Evolutionary conservation across 2,797 vertebrate genomes (phyloP), one percentile per base, ranked within the genome.

Genomic region (Apogon hyalosoma): DNA sequence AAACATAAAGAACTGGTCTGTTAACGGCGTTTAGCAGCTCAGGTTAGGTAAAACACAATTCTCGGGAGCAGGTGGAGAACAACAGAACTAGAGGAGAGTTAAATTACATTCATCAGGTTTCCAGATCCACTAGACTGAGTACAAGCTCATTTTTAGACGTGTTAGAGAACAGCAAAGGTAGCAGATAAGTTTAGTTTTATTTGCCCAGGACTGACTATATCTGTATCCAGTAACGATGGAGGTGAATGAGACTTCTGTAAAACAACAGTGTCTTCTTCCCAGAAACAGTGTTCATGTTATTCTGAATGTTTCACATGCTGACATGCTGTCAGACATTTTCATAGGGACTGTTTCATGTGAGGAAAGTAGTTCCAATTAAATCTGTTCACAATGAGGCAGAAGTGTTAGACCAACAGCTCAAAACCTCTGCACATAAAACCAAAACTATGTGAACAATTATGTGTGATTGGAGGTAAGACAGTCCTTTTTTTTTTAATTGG

Each of bases 321-420:
- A 50, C 14, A 65, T 19, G 14, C 36, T 38, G 38, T 60, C 19
- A 49, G 18, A 7, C 19, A 31, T 31, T 61, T 56, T 63, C 47
- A 59, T 18, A 65, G 39, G 8, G 18, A 42, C 24, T 48, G 15
- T 54, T 63, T 54, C 39, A 59, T 49, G 36, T 9, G 39, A 8
- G 46, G 24, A 50, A 72, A 52, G 59, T 48, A 0, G 13, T 55
- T 69, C 39, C 12, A 47, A 36, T 56, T 41, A 69, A 69, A 64
- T 24, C 18, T 11, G 18, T 63, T 50, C 31, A 60, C 3, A 42
- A n/a, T 11, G 7, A 56, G 38, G 41, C 46, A 13, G 14, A 66
- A 51, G 6, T 50, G 57, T 53, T 53, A 38, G 33, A 40, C 31
- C 2, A 2, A 64, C 40, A 52, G 33, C 15, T 64, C 36, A 65